Conservation (phyloP, 2,888 invertebrate species). For the Myathropa florea region DNA sequence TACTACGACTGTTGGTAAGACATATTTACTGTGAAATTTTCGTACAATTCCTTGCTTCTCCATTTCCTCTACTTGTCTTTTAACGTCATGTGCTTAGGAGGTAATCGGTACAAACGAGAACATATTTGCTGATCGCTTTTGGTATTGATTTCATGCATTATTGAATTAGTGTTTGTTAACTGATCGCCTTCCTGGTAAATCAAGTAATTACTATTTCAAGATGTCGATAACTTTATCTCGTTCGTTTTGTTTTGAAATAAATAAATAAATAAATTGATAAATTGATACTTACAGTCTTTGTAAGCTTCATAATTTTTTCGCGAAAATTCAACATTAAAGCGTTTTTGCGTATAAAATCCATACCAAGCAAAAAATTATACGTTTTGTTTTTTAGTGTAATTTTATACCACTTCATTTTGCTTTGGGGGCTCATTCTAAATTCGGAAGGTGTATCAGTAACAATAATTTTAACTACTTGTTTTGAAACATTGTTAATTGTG, state of each 20-base stretch:
- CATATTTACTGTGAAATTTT: neutral
- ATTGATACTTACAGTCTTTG: neutral
- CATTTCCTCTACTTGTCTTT: neutral
- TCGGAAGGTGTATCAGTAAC: neutral
- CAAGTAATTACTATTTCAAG: neutral
- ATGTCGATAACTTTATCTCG: neutral
- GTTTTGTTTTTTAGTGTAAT: neutral
- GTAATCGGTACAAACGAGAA: neutral
- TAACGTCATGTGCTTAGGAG: neutral
- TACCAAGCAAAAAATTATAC: neutral
- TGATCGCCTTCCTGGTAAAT: neutral
- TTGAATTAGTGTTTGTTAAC: neutral
- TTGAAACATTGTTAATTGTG: neutral
- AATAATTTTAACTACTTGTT: neutral
- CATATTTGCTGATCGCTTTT: neutral
- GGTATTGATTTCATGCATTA: neutral
- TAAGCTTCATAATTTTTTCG: neutral
- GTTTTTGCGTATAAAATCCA: neutral
- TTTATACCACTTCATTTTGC: neutral
- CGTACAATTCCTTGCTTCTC: no score
- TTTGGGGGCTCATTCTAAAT: neutral
- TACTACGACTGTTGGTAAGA: neutral
- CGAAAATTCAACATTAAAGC: neutral
- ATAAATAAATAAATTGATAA: neutral
- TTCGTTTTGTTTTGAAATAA: neutral